Evolutionary conservation across 2,113 vertebrate genomes (phyloP), one percentile per base, ranked within the genome.

Genomic region (Pachypanchax playfairii): DNA sequence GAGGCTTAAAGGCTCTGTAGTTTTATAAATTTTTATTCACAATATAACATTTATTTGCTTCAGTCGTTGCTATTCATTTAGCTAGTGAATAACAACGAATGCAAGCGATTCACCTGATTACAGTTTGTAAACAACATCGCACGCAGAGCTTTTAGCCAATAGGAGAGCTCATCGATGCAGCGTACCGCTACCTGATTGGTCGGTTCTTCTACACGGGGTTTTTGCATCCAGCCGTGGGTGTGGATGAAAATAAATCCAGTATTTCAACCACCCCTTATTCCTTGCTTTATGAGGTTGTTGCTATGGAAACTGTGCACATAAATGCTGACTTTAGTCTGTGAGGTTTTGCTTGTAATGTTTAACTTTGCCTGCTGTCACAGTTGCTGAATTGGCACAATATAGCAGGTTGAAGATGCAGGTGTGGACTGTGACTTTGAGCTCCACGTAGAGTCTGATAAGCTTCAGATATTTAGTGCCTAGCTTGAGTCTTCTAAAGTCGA

Each of bases 61-160:
- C 12, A 6, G 3, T 25, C 31, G 4, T 5, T 18, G 22, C 33
- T 28, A 1, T 5, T 29, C 42, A 31, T 31, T 11, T 38, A 49
- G 24, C 8, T 35, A 1, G 5, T 18, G 0, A n/a, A 3, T 33
- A n/a, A 25, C 3, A 28, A 10, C 13, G 2, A 57, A 47, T 6
- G 9, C 5, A 8, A 26, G 4, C 8, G 12, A 33, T 41, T 46
- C 20, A 17, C 47, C 18, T 58, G 21, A 53, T 15, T 17, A 51
- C 49, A 71, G 76, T 47, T 77, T 84, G 80, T 84, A 84, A 88
- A 89, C 84, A 87, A 68, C 67, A 79, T 72, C 42, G 70, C 75
- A 69, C 66, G 67, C 24, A 11, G 35, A 28, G 47, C 8, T 22
- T 15, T 41, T 3, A 67, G 58, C 89, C 87, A 91, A 88, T 90